Percentiles rank a stretch among this genome's conserved stretches.
Evolutionary conservation across 2,888 invertebrate species (phyloP).

Genomic region (Agriopis marginaria): DNA sequence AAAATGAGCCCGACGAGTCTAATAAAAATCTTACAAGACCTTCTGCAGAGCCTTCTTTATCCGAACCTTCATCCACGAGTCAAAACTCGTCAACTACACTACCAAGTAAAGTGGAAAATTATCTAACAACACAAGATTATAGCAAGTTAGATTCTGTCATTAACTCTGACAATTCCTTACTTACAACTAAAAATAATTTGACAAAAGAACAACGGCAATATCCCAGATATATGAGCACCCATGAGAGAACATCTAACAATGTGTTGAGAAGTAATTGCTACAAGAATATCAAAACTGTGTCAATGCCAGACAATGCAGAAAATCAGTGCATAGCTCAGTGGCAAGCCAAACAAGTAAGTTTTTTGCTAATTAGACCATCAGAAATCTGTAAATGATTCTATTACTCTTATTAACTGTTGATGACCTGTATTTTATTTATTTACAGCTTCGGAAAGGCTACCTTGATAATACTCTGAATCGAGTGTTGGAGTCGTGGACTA

Average conservation of each 20-base stretch:
- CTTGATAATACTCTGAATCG: constrained; percentile 90
- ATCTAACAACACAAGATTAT: constrained; percentile 73
- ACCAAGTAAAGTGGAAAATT: constrained; percentile 62
- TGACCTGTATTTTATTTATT: constrained; percentile 40
- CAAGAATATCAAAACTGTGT: constrained; percentile 45
- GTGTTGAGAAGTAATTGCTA: constrained; percentile 36
- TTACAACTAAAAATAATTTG: constrained; percentile 61
- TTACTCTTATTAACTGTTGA: background rate
- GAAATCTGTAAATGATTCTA: background rate
- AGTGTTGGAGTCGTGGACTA: constrained; percentile 87
- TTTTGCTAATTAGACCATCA: background rate
- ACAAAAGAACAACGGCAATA: constrained; percentile 61
- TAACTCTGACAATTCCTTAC: constrained; percentile 59
- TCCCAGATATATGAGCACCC: constrained; percentile 69
- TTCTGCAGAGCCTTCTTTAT: constrained; percentile 4
- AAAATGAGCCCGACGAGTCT: constrained; percentile 67
- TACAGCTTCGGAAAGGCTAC: constrained; percentile 87
- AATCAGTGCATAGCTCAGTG: constrained; percentile 83
- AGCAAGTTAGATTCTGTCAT: constrained; percentile 68
- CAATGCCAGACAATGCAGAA: constrained; percentile 61
- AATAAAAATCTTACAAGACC: constrained; percentile 37
- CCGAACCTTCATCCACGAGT: constrained; percentile 8
- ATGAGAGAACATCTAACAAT: constrained; percentile 52
- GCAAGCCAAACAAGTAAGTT: constrained; percentile 88
- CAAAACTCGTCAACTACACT: constrained; percentile 4